Percentiles rank a stretch among this genome's conserved stretches.
Evolutionary conservation across 2,797 vertebrate species (phyloP).

Genomic region (Momotus momota): DNA sequence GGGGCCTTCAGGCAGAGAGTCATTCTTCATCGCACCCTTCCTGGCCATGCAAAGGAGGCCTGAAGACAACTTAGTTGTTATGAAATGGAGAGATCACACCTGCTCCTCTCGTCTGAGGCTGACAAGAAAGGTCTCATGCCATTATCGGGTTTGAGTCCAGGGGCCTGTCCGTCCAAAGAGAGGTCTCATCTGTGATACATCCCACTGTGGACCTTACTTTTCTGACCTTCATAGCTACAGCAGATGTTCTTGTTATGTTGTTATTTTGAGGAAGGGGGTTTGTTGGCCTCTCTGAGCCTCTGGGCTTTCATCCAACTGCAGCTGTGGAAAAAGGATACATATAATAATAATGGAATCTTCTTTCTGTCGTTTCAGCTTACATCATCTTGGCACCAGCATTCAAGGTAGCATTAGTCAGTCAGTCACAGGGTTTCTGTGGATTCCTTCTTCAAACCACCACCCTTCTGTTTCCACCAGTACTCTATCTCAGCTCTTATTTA

Average conservation of each 20-base stretch:
- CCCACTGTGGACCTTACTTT: background rate
- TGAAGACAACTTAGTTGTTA: background rate
- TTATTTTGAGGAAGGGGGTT: constrained; percentile 46
- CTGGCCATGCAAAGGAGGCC: background rate
- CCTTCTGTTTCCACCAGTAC: background rate
- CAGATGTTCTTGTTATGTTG: constrained; percentile 65
- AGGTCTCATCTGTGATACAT: constrained; percentile 12
- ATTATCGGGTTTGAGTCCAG: background rate
- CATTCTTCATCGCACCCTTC: background rate
- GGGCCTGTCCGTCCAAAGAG: background rate
- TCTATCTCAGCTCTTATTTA: background rate
- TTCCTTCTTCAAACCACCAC: background rate
- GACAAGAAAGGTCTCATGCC: background rate
- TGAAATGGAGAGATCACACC: background rate
- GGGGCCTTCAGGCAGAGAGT: background rate
- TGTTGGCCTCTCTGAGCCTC: constrained; percentile 31
- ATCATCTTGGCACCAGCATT: constrained; percentile 59
- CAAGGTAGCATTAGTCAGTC: constrained; percentile 46
- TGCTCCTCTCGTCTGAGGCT: background rate
- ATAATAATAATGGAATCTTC: constrained; percentile 70
- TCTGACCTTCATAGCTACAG: constrained; percentile 26
- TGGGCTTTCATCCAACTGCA: constrained; percentile 58
- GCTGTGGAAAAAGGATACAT: constrained; percentile 58
- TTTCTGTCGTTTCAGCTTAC: constrained; percentile 48
- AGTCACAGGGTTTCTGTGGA: background rate